These are phyloP conservation scores for Gallinago paraguaiae DNA, from an alignment of 2,113 vertebrate species.

Conservation along the genomic window DNA sequence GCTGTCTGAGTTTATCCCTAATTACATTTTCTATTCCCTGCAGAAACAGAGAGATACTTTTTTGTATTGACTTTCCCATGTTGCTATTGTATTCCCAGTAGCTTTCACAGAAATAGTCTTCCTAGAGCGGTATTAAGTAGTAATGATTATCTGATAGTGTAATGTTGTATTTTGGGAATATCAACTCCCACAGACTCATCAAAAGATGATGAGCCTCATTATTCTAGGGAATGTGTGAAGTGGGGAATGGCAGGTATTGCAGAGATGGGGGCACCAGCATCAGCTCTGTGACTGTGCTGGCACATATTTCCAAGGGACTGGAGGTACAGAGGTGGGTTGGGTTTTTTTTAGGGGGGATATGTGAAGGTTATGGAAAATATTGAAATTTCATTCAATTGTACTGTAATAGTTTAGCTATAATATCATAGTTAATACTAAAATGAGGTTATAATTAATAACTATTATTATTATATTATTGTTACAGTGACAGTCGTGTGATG, in stretches of 20 bases:
- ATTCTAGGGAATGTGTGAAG: not conserved
- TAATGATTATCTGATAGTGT: slow-evolving; percentile 30
- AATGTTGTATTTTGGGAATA: slow-evolving; percentile 52
- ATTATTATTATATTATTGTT: not conserved
- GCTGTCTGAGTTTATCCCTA: not conserved
- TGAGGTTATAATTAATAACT: not conserved
- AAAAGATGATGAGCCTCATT: slow-evolving; percentile 44
- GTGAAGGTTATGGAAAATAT: not conserved
- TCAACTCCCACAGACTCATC: slow-evolving; percentile 47
- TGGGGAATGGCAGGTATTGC: not conserved
- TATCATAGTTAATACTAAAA: not conserved
- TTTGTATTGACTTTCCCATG: not conserved
- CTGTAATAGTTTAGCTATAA: not conserved
- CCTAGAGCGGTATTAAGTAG: not conserved
- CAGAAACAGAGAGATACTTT: not conserved
- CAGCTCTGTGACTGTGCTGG: not conserved
- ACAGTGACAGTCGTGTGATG: not conserved
- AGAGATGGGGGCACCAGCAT: not conserved
- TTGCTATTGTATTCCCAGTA: slow-evolving; percentile 15
- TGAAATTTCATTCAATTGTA: not conserved
- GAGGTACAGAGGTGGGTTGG: not conserved
- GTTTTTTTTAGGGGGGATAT: not conserved
- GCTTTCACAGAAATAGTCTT: slow-evolving; percentile 15
- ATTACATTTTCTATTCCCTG: not conserved
- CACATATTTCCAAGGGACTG: not conserved